Conservation (phyloP, 2,888 invertebrate genomes). For the Cheilosia pagana region DNA sequence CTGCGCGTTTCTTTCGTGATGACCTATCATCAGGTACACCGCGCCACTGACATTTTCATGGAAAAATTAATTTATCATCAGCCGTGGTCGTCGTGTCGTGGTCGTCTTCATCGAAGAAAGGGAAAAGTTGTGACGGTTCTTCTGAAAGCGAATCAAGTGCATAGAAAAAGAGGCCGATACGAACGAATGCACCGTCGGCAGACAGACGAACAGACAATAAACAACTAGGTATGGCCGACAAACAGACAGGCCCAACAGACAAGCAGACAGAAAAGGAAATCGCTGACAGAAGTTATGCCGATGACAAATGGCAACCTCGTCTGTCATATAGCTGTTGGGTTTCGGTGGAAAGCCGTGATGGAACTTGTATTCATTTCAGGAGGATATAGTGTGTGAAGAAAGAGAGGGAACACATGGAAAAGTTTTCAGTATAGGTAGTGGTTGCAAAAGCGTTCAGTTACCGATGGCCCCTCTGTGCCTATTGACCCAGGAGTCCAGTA, state of each 20-base stretch:
- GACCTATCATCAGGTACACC: constrained; percentile 55
- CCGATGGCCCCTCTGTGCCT: no score
- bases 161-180: constrained; percentile 39
- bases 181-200: constrained; percentile 23
- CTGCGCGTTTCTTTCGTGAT: constrained; percentile 9
- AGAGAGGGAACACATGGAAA: background rate
- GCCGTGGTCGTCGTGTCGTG: background rate
- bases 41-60: constrained; percentile 58
- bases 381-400: constrained; percentile 19
- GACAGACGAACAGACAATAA: constrained; percentile 32
- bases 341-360: constrained; percentile 49
- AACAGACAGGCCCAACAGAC: constrained; percentile 53
- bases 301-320: constrained; percentile 62
- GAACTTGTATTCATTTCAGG: constrained; percentile 13
- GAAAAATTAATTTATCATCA: constrained; percentile 61
- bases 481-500: no score
- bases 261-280: constrained; percentile 59
- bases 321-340: constrained; percentile 50
- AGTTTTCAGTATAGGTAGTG: no score
- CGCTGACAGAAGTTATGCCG: constrained; percentile 61
- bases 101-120: constrained; percentile 2
- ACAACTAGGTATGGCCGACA: constrained; percentile 50
- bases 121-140: constrained; percentile 49
- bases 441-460: background rate
- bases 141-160: constrained; percentile 36